Evolutionary conservation across 2,113 vertebrate genomes (phyloP), one percentile per base, ranked within the genome.

Genomic region (Marmota monax): DNA sequence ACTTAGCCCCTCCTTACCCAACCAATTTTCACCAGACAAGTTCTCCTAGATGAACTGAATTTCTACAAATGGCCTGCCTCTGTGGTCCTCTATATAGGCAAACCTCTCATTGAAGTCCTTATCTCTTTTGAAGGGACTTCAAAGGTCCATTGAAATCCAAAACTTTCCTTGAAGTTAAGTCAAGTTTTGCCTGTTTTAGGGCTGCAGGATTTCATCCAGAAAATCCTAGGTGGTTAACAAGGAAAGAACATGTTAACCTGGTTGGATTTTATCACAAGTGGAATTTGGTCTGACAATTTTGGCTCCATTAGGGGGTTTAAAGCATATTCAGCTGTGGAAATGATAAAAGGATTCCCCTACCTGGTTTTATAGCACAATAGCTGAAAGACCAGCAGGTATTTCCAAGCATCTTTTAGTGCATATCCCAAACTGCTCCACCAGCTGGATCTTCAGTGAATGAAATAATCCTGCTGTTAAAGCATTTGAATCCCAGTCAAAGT

Each of bases 111-210:
- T 97, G 96, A 97, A 97, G 97, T 92, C 88, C 93, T 96, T 94
- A 95, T 96, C 82, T 96, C 97, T 93, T 98, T 98, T 98, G 97
- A 98, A 98, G 95, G n/a, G 84, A 97, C 96, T 97, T 98, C 96
- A 98, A 97, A 98, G 82, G 92, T 95, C 90, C 88, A 97, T 97
- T 98, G 97, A 98, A 97, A 97, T 95, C 97, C 95, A 95, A 97
- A 97, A 97, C 93, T 97, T 98, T 97, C 96, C 97, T 98, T 98
- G 97, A 97, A 98, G 97, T 98, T 97, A 98, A 98, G 97, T 98
- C 97, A 97, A 98, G 97, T 97, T 97, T 98, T 97, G 67, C 96
- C 96, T 97, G 96, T 97, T 95, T 98, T 95, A 93, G 95, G 95
- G 86, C 97, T 97, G 96, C 87, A 97, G 97, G 96, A 98, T 97